phyloP scores from a whole-genome alignment of 2,797 vertebrate genomes.

The Pseudomugil tenellus region DNA sequence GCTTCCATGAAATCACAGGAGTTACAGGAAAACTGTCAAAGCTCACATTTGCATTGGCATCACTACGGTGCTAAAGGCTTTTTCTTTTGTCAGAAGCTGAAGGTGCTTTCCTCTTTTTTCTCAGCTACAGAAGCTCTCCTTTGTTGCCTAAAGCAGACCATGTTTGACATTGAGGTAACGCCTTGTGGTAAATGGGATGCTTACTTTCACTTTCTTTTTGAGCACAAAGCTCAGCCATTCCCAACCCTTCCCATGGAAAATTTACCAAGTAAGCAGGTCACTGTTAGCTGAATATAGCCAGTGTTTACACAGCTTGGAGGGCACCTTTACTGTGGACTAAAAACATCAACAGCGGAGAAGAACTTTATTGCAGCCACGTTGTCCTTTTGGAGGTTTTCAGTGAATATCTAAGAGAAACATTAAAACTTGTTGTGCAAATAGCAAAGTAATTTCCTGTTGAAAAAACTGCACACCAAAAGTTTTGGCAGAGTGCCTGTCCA shows the following conservation, averaged over 20 bases:
- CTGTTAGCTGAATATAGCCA: background rate
- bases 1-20: background rate
- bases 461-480: background rate
- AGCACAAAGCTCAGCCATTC: no score
- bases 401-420: background rate
- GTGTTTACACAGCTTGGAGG: background rate
- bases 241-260: background rate
- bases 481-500: background rate
- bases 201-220: slow-evolving; percentile 55
- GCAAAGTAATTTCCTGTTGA: background rate
- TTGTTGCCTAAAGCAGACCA: background rate
- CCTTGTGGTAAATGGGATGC: accelerated
- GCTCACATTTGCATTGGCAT: accelerated
- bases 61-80: background rate
- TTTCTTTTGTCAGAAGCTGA: background rate
- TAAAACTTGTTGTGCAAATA: background rate
- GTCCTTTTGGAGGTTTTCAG: background rate
- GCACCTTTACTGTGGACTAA: background rate
- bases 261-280: background rate
- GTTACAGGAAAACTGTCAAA: background rate
- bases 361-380: background rate
- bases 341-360: background rate
- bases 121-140: background rate
- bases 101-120: slow-evolving; percentile 18
- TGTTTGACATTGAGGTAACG: background rate